Conservation (phyloP, 2,797 vertebrate species). For the Acrossocheilus fasciatus region DNA sequence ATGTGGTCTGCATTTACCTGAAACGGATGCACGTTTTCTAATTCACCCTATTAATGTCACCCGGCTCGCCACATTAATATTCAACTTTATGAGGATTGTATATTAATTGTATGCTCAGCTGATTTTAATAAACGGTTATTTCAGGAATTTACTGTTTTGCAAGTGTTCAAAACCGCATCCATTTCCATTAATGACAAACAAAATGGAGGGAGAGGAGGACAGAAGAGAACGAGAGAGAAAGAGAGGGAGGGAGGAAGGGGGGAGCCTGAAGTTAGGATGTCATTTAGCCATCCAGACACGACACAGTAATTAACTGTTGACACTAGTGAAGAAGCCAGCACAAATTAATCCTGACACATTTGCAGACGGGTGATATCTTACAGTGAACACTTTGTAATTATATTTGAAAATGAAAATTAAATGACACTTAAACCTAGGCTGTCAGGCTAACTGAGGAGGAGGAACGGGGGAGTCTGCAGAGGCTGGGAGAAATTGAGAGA, state of each 20-base stretch:
- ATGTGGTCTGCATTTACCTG: conserved; percentile 63
- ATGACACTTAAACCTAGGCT: conserved; percentile 99
- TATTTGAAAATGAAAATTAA: conserved; percentile 99
- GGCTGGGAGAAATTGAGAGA: conserved; percentile 17
- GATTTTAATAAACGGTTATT: conserved; percentile 85
- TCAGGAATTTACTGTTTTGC: conserved; percentile 86
- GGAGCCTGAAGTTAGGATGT: conserved; percentile 92
- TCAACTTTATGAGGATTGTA: conserved; percentile 80
- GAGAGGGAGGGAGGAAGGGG: conserved; percentile 55
- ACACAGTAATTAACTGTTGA: conserved; percentile 99
- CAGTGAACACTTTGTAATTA: conserved; percentile 99
- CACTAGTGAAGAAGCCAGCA: conserved; percentile 99
- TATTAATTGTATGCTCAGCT: conserved; percentile 84
- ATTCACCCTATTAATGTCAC: conserved; percentile 76
- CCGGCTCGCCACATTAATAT: conserved; percentile 58
- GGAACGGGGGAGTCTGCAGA: conserved; percentile 61
- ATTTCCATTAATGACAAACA: conserved; percentile 86
- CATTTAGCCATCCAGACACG: conserved; percentile 99
- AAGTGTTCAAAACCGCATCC: conserved; percentile 82
- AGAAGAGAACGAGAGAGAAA: conserved; percentile 73
- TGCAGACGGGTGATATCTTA: conserved; percentile 99
- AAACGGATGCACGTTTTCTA: conserved; percentile 81
- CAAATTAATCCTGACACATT: conserved; percentile 99
- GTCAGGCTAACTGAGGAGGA: conserved; percentile 97
- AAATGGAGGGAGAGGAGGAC: conserved; percentile 82